These are phyloP conservation scores for Oreonectes daqikongensis DNA, from an alignment of 2,797 vertebrate species.

Conservation along the genomic window DNA sequence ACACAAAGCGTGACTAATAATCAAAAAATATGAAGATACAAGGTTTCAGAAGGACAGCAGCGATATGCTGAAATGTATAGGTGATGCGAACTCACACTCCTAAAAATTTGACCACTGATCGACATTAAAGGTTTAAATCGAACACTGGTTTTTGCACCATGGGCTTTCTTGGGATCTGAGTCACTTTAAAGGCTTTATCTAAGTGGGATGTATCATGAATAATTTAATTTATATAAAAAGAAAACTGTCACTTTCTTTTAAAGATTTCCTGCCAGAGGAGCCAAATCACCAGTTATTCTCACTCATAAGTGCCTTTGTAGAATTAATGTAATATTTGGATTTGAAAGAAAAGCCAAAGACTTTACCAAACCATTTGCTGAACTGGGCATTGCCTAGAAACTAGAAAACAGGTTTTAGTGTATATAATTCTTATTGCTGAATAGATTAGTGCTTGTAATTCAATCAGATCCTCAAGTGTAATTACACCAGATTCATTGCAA, in stretches of 20 bases:
- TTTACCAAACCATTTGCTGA: slow-evolving; percentile 60
- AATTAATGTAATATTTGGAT: slow-evolving; percentile 44
- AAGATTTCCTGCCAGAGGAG: slow-evolving; percentile 59
- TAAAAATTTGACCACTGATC: slow-evolving; percentile 13
- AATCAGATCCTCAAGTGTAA: slow-evolving; percentile 30
- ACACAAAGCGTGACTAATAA: no score
- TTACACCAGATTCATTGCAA: slow-evolving; percentile 24
- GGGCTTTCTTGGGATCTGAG: slow-evolving; percentile 36
- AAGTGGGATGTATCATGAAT: slow-evolving; percentile 66
- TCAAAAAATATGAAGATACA: no score
- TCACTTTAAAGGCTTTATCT: slow-evolving; percentile 56
- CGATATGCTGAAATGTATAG: no score
- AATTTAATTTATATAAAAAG: slow-evolving; percentile 67
- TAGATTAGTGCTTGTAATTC: slow-evolving; percentile 27
- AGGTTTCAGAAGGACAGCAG: no score
- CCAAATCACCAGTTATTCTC: slow-evolving; percentile 60
- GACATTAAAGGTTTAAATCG: slow-evolving; percentile 29
- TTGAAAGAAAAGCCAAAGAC: slow-evolving; percentile 53
- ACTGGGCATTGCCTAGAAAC: slow-evolving; percentile 24
- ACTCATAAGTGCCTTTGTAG: slow-evolving; percentile 56
- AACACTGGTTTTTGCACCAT: slow-evolving; percentile 10
- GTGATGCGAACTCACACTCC: background rate
- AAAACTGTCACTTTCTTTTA: slow-evolving; percentile 65
- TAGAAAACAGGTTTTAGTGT: background rate
- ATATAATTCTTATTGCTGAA: slow-evolving; percentile 20